phyloP scores from a whole-genome alignment of 1,140 invertebrate genomes.

The Zaprionus kolodkinae region DNA sequence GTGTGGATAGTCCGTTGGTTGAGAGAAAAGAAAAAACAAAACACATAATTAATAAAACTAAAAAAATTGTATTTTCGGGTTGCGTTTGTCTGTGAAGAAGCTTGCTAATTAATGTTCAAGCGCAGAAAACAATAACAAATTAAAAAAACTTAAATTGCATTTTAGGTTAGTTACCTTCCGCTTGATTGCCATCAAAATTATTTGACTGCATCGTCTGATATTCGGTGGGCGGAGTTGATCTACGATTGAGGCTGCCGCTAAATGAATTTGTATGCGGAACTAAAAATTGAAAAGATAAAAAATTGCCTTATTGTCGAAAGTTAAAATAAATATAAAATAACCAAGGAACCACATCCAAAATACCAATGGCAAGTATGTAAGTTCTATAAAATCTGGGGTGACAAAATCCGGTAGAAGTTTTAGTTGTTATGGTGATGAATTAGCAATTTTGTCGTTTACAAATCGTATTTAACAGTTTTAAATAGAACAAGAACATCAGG shows the following conservation, averaged over 20 bases:
- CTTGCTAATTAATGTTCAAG: conserved; percentile 1
- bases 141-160: not conserved
- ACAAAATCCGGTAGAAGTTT: conserved; percentile 22
- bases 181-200: conserved; percentile 72
- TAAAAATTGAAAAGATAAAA: conserved; percentile 59
- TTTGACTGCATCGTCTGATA: conserved; percentile 70
- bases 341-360: conserved; percentile 10
- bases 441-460: conserved; percentile 16
- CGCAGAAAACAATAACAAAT: conserved; percentile 14
- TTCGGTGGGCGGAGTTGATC: conserved; percentile 70
- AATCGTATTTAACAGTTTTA: not conserved
- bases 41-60: conserved; percentile 46
- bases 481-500: not conserved
- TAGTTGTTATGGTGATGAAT: not conserved
- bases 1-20: conserved; percentile 40
- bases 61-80: conserved; percentile 14
- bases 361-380: conserved; percentile 25
- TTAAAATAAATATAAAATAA: conserved; percentile 16
- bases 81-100: not conserved
- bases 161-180: conserved; percentile 60
- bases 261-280: conserved; percentile 75
- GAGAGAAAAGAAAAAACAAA: conserved; percentile 53
- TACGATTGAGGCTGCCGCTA: conserved; percentile 70
- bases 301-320: not conserved
- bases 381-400: conserved; percentile 18